Conservation (phyloP, 2,113 vertebrate species). For the Equus quagga region DNA sequence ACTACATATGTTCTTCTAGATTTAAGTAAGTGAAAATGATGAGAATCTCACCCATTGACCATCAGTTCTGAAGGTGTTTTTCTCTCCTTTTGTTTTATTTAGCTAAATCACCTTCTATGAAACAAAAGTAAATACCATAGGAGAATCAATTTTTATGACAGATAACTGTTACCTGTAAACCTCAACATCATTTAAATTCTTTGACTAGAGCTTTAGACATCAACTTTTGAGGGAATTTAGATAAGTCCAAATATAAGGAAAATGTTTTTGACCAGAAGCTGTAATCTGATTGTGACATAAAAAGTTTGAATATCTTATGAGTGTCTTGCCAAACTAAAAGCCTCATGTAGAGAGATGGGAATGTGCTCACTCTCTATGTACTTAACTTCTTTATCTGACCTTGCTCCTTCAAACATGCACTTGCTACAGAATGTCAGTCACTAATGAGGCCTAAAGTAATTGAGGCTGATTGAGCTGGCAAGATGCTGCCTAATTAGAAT, state of each 20-base stretch:
- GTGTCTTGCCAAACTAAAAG: neutral
- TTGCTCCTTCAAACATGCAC: constrained; percentile 87
- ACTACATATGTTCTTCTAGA: neutral
- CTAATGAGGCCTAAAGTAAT: constrained; percentile 94
- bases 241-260: neutral
- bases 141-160: neutral
- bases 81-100: neutral
- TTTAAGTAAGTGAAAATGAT: neutral
- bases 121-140: neutral
- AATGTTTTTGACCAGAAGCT: neutral
- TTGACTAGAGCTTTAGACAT: neutral
- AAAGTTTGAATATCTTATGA: neutral
- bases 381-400: constrained; percentile 86
- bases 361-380: constrained; percentile 78
- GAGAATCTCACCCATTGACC: neutral
- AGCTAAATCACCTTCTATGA: neutral
- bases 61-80: neutral
- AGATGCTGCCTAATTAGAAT: constrained; percentile 93
- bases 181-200: neutral
- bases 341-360: constrained; percentile 28
- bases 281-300: neutral
- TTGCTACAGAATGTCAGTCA: constrained; percentile 92
- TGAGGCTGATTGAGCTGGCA: constrained; percentile 94
- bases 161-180: neutral
- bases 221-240: neutral